Percentiles rank a stretch among this genome's conserved stretches.
Evolutionary conservation across 2,888 invertebrate species (phyloP).

Genomic region (Polymixis lichenea): DNA sequence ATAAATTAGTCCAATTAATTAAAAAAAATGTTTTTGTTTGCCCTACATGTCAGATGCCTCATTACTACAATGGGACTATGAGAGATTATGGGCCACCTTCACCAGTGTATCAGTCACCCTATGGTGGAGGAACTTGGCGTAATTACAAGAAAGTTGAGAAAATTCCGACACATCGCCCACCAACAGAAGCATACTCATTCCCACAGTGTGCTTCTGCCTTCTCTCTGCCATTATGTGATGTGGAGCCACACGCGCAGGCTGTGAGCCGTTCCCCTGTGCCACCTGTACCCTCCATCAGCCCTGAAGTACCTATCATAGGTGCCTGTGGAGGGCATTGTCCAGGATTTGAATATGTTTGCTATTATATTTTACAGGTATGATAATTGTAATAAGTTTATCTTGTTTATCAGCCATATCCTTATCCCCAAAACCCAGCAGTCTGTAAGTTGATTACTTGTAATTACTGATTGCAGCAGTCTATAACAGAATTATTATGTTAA

Average conservation of each 20-base stretch:
- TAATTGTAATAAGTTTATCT: background rate
- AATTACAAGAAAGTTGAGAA: slow-evolving; percentile 82
- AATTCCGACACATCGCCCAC: slow-evolving; percentile 69
- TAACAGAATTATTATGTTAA: background rate
- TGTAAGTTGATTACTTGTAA: background rate
- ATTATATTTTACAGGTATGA: slow-evolving; percentile 92
- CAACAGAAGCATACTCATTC: slow-evolving; percentile 79
- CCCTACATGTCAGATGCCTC: slow-evolving; percentile 80
- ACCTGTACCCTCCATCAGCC: slow-evolving; percentile 82
- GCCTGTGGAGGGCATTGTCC: slow-evolving; percentile 93
- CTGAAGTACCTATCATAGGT: slow-evolving; percentile 91
- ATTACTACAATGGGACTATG: slow-evolving; percentile 80
- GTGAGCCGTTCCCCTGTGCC: slow-evolving; percentile 79
- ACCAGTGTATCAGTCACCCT: slow-evolving; percentile 88
- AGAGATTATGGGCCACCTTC: slow-evolving; percentile 86
- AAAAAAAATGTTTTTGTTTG: background rate
- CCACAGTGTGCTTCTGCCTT: slow-evolving; percentile 87
- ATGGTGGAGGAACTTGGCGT: slow-evolving; percentile 82
- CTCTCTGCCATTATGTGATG: slow-evolving; percentile 84
- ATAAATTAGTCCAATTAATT: background rate
- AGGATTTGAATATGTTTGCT: slow-evolving; percentile 93
- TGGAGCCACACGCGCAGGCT: slow-evolving; percentile 73
- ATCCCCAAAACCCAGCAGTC: background rate
- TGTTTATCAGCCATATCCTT: too few relatives aligned
- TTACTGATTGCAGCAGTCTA: background rate